Conservation (phyloP, 2,797 vertebrate genomes). For the Emys orbicularis region DNA sequence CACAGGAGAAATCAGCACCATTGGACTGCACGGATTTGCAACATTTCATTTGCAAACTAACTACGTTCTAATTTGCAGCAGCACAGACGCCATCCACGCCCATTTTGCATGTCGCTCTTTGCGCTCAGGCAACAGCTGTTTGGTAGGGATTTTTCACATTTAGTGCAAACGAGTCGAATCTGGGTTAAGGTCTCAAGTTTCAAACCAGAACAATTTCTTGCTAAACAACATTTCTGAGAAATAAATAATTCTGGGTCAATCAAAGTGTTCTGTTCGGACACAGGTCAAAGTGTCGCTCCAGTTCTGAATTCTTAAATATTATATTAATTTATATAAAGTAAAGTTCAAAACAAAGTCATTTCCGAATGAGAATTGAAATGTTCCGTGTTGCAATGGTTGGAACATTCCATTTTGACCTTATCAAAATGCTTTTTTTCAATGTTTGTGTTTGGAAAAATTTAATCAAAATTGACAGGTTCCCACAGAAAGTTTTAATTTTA, state of each 20-base stretch:
- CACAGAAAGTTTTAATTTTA: background rate
- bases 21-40: background rate
- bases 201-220: background rate
- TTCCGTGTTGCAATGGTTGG: background rate
- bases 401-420: conserved; percentile 35
- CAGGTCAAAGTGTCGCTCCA: background rate
- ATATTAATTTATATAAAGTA: conserved; percentile 17
- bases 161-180: background rate
- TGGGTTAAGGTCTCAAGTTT: background rate
- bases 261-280: background rate
- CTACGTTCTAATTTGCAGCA: background rate
- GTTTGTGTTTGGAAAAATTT: background rate
- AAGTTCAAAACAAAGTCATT: conserved; percentile 29
- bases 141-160: background rate
- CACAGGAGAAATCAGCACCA: background rate
- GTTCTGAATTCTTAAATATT: background rate
- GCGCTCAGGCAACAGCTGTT: background rate
- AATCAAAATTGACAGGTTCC: conserved; percentile 31
- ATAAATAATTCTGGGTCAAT: background rate
- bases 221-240: background rate
- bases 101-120: background rate
- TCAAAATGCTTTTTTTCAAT: background rate
- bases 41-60: background rate
- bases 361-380: background rate
- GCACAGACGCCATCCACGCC: background rate